Conservation (phyloP, 2,797 vertebrate species). For the Dendrocincla fuliginosa region DNA sequence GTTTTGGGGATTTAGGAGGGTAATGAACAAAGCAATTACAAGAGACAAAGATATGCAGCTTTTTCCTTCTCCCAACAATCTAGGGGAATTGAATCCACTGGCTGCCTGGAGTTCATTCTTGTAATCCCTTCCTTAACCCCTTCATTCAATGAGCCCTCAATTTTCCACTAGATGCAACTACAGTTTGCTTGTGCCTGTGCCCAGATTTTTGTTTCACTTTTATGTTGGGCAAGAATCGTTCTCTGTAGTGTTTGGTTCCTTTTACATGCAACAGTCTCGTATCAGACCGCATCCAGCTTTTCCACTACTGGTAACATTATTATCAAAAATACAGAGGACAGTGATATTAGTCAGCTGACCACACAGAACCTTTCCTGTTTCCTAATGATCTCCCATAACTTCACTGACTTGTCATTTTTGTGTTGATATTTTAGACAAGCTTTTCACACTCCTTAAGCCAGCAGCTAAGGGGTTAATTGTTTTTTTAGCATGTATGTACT, state of each 20-base stretch:
- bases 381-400: neutral
- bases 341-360: neutral
- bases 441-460: neutral
- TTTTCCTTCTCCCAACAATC: constrained; percentile 22
- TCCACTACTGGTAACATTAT: neutral
- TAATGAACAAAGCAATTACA: constrained; percentile 61
- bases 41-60: constrained; percentile 47
- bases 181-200: neutral
- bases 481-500: neutral
- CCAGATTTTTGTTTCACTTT: neutral
- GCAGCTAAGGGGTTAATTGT: neutral
- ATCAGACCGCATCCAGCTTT: neutral
- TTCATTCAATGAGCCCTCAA: neutral
- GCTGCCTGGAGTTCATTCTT: constrained; percentile 34
- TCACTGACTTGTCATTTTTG: neutral
- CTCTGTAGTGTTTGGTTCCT: neutral
- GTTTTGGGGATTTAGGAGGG: constrained; percentile 17
- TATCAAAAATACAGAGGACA: neutral
- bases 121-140: constrained; percentile 53
- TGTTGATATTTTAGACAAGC: neutral
- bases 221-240: neutral
- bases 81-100: constrained; percentile 45
- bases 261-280: neutral
- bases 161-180: neutral
- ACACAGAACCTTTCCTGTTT: neutral